A percentile compares a stretch with the other conserved stretches of the same genome.
Conservation (phyloP, 2,113 vertebrate species). For the Festucalex cinctus region DNA sequence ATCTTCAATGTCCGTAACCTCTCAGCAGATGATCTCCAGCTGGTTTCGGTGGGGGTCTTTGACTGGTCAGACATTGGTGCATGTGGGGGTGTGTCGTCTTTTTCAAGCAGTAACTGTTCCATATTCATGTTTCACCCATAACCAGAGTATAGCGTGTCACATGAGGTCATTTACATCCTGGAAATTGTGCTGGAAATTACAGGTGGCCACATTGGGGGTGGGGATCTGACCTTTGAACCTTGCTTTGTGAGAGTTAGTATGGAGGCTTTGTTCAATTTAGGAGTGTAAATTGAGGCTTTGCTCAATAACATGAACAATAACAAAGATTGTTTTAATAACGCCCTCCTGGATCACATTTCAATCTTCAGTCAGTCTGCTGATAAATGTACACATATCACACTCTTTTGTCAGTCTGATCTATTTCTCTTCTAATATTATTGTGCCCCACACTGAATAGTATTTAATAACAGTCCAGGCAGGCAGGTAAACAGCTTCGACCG, state of each 20-base stretch:
- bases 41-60: conserved; percentile 30
- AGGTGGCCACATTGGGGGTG: conserved; percentile 18
- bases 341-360: conserved; percentile 32
- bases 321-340: conserved; percentile 28
- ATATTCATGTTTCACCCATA: conserved; percentile 53
- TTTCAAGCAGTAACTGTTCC: conserved; percentile 21
- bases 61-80: conserved; percentile 17
- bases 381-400: conserved; percentile 11
- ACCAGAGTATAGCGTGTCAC: conserved; percentile 47
- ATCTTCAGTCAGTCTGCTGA: conserved; percentile 15
- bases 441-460: conserved; percentile 21
- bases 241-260: conserved; percentile 4
- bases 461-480: conserved; percentile 27
- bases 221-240: conserved; percentile 46
- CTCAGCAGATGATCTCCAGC: conserved; percentile 63
- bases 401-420: conserved; percentile 7
- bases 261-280: background rate
- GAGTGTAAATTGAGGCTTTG: conserved; percentile 16
- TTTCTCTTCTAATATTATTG: conserved; percentile 28
- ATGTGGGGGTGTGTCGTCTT: background rate
- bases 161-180: conserved; percentile 45
- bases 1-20: conserved; percentile 49
- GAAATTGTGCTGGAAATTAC: conserved; percentile 52
- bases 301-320: conserved; percentile 8
- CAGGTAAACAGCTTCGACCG: conserved; percentile 26